These are phyloP conservation scores for Saccopteryx bilineata DNA, from an alignment of 2,113 vertebrate species.

Conservation along the genomic window DNA sequence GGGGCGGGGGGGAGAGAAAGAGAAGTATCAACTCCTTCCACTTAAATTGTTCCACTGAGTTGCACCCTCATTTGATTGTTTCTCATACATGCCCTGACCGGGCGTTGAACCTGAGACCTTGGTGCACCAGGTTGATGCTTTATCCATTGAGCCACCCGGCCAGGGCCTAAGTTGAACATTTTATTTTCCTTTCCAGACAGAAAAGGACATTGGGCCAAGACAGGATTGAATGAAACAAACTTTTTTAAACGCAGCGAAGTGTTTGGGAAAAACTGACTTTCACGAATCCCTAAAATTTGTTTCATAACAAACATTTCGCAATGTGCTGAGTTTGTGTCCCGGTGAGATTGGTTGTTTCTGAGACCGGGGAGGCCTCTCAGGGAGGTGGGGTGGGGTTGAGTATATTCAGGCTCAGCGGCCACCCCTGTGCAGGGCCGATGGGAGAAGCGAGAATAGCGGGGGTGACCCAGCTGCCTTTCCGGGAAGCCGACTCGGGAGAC, in stretches of 20 bases:
- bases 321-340: neutral
- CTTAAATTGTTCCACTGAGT: no score
- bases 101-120: no score
- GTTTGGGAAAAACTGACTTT: constrained; percentile 27
- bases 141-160: no score
- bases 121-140: no score
- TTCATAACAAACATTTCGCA: constrained; percentile 46
- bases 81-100: no score
- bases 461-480: fast-evolving
- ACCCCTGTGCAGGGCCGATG: fast-evolving
- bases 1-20: no score
- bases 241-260: constrained; percentile 16
- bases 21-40: no score
- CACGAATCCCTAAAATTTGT: neutral
- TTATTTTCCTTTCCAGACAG: constrained; percentile 60
- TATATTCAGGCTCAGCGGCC: neutral
- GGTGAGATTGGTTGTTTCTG: neutral
- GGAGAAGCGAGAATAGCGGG: neutral
- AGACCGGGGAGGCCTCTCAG: fast-evolving
- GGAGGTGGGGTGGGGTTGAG: neutral
- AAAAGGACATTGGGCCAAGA: neutral
- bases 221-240: neutral
- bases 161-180: neutral
- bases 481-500: fast-evolving
- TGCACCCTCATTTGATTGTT: no score